These are phyloP conservation scores for Danio albolineatus DNA, from an alignment of 2,797 vertebrate genomes.

Conservation along the genomic window DNA sequence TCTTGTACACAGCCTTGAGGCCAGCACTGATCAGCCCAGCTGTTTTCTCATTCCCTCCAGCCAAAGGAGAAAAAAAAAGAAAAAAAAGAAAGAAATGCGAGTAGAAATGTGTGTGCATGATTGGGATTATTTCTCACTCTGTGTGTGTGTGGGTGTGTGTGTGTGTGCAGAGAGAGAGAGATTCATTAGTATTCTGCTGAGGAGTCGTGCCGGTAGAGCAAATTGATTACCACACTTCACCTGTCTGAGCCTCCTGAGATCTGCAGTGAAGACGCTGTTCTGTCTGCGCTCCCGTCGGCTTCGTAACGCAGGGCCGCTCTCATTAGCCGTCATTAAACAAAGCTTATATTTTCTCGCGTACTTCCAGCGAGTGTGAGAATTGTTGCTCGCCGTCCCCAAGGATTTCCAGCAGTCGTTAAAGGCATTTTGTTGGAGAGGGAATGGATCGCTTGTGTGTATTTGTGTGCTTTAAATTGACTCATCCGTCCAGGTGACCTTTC, in stretches of 20 bases:
- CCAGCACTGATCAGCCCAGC: constrained; percentile 26
- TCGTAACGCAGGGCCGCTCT: constrained; percentile 21
- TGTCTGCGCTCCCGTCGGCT: constrained; percentile 67
- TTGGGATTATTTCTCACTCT: constrained; percentile 28
- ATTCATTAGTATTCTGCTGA: constrained; percentile 92
- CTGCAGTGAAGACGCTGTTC: constrained; percentile 85
- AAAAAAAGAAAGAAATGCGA: too few relatives aligned
- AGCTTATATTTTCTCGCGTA: constrained; percentile 17
- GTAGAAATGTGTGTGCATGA: constrained; percentile 32
- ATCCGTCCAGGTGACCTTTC: constrained; percentile 23
- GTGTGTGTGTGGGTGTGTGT: background rate
- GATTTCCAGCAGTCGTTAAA: background rate
- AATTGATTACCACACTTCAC: constrained; percentile 98
- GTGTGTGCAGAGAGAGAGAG: background rate
- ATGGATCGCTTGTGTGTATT: constrained; percentile 10
- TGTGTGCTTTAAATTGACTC: constrained; percentile 18
- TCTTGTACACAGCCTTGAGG: constrained; percentile 36
- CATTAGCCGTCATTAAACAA: constrained; percentile 26
- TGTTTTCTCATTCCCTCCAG: constrained; percentile 25
- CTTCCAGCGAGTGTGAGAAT: constrained; percentile 19
- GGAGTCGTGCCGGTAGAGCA: constrained; percentile 93
- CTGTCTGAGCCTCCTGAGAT: constrained; percentile 94
- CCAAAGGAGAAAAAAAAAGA: constrained; percentile 13
- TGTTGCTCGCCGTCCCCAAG: background rate
- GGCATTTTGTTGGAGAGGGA: constrained; percentile 21